These are phyloP conservation scores for Nymphalis urticae DNA, from an alignment of 2,888 invertebrate genomes.

Conservation along the genomic window DNA sequence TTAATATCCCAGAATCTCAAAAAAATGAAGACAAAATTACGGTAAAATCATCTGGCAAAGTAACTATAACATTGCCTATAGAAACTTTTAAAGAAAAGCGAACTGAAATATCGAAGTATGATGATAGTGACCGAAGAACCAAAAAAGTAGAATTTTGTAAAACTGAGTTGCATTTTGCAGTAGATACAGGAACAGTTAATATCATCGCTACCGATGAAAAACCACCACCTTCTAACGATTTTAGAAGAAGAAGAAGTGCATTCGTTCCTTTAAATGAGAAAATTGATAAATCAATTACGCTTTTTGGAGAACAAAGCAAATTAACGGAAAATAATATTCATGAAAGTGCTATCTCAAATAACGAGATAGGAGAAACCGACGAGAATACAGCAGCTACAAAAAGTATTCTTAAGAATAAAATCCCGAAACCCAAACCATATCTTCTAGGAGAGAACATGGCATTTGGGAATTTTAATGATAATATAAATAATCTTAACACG, in stretches of 20 bases:
- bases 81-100: slow-evolving; percentile 55
- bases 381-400: slow-evolving; percentile 82
- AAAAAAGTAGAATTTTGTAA: slow-evolving; percentile 93
- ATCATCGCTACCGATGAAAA: slow-evolving; percentile 94
- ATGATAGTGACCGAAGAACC: slow-evolving; percentile 73
- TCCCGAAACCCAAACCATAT: slow-evolving; percentile 87
- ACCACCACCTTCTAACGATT: slow-evolving; percentile 91
- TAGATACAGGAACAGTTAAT: slow-evolving; percentile 91
- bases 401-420: slow-evolving; percentile 88
- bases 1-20: slow-evolving; percentile 55
- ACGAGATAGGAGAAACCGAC: slow-evolving; percentile 60
- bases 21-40: slow-evolving; percentile 59
- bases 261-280: slow-evolving; percentile 70
- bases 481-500: slow-evolving; percentile 39
- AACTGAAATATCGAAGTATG: slow-evolving; percentile 50
- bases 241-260: slow-evolving; percentile 85
- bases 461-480: slow-evolving; percentile 56
- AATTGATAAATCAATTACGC: slow-evolving; percentile 81
- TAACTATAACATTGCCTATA: slow-evolving; percentile 68
- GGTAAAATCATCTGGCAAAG: slow-evolving; percentile 68
- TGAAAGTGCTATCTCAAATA: slow-evolving; percentile 45
- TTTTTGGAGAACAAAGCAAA: slow-evolving; percentile 81
- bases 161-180: slow-evolving; percentile 93
- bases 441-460: slow-evolving; percentile 85
- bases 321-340: slow-evolving; percentile 45